A percentile compares a stretch with the other conserved stretches of the same genome.
These are phyloP conservation scores for Callitettix versicolor DNA, from an alignment of 1,140 invertebrate genomes.

Conservation along the genomic window DNA sequence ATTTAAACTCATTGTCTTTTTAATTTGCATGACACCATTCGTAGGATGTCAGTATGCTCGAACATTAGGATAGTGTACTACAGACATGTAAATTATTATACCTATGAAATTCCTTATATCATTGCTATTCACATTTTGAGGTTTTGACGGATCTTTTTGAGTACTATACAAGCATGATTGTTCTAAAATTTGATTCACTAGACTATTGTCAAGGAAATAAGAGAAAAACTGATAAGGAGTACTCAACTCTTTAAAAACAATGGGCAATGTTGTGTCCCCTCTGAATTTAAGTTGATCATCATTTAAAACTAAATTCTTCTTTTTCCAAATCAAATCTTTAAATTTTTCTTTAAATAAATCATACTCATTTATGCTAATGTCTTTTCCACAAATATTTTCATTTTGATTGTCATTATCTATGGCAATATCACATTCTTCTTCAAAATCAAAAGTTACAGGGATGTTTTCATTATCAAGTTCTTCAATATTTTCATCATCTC, in stretches of 20 bases:
- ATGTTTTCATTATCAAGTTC: too few species aligned
- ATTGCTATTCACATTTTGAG: conserved; percentile 23
- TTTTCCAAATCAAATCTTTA: too few species aligned
- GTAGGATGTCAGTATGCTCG: conserved; percentile 28
- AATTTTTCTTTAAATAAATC: too few species aligned
- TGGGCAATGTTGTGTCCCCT: too few species aligned
- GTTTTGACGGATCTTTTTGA: conserved; percentile 5
- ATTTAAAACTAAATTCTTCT: too few species aligned
- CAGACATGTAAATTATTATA: conserved; percentile 30
- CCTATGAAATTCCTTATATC: conserved; percentile 26
- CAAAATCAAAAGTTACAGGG: too few species aligned
- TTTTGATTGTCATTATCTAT: too few species aligned
- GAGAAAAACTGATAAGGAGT: conserved; percentile 22
- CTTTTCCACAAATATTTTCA: too few species aligned
- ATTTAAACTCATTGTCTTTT: conserved; percentile 21
- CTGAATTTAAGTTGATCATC: too few species aligned
- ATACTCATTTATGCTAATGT: too few species aligned
- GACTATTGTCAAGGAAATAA: conserved; percentile 27
- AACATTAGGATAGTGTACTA: conserved; percentile 29
- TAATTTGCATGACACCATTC: conserved; percentile 19
- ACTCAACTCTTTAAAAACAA: conserved; percentile 4
- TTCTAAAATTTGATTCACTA: not conserved
- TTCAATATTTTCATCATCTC: too few species aligned
- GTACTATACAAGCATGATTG: conserved; percentile 1
- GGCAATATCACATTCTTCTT: too few species aligned